A percentile compares a stretch with the other conserved stretches of the same genome.
Evolutionary conservation across 2,797 vertebrate species (phyloP).

Genomic region (Crypturellus tataupa): DNA sequence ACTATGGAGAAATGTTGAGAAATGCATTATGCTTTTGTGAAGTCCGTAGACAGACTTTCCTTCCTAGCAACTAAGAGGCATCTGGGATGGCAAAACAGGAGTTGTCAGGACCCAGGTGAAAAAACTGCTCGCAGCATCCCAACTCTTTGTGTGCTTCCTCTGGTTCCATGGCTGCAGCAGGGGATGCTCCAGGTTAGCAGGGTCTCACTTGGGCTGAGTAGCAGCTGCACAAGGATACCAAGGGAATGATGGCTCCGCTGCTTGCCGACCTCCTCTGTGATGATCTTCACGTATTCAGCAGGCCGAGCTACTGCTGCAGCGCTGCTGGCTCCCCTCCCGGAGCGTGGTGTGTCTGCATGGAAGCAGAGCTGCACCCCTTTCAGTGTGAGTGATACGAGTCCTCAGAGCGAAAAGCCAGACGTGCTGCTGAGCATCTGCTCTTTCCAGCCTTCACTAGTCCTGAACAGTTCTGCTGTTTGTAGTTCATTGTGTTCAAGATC

Average conservation of each 20-base stretch:
- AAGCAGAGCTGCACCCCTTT: not conserved
- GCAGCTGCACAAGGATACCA: not conserved
- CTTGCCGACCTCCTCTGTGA: not conserved
- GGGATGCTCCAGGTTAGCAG: not conserved
- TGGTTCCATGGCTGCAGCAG: not conserved
- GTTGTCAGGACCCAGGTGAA: not conserved
- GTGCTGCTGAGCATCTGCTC: not conserved
- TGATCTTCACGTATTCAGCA: not conserved
- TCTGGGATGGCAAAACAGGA: not conserved
- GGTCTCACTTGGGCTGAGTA: not conserved
- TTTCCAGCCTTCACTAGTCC: not conserved
- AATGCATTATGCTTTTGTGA: not conserved
- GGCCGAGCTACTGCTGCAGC: accelerated
- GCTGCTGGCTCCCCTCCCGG: not conserved
- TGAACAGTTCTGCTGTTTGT: not conserved
- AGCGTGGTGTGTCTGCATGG: accelerated
- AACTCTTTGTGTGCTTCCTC: not conserved
- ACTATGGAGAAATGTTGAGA: not conserved
- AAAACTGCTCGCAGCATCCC: not conserved
- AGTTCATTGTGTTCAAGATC: not conserved
- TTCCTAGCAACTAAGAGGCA: not conserved
- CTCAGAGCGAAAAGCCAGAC: not conserved
- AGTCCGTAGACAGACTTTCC: not conserved
- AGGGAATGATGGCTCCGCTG: not conserved
- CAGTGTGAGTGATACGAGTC: accelerated